Evolutionary conservation across 2,888 invertebrate species (phyloP), one percentile per base, ranked within the genome.

Genomic region (Polymixis flavicincta): DNA sequence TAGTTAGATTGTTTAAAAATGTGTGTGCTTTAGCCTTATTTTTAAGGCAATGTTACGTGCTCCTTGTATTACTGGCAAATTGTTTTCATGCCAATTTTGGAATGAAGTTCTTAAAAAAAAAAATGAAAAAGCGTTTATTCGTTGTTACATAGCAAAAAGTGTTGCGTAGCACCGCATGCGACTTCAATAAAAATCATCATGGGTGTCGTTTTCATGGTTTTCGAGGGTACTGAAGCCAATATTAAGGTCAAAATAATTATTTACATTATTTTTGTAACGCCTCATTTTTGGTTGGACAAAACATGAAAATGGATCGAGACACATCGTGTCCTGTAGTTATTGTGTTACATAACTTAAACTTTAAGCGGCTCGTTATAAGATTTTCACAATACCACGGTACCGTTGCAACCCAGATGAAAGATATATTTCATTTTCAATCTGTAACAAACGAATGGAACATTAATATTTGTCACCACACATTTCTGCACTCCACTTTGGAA

Each of bases 11-110:
- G 0, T 28, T 60, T 28, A 55, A 48, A 77, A 63, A 68, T 52
- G 14, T 28, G 6, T 37, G 11, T 17, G 17, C 0, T 71, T 11
- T 32, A 32, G 54, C 4, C 17, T 59, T 54, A 65, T 71, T 54
- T 45, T 48, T 48, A 19, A 28, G 45, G 22, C 11, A 3, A 48
- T 3, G n/a, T 6, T 25, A 48, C 19, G 48, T 0, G 19, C 32
- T 54, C 17, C 48, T 50, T 76, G n/a, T 55, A 28, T 7, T n/a
- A 17, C 13, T 42, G n/a, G n/a, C 48, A 54, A 78, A 76, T 48
- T n/a, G 13, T 48, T 76, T 37, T 7, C 7, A 13, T 22, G 28
- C 3, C 19, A 61, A 45, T 32, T 74, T 1, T 19, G 42, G 42
- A 42, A 0, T 2, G 2, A 45, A 45, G 42, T 45, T 45, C 11